Base-by-base conservation (phyloP, 35 echinoderm and acorn worm genomes). In the Heliocidaris erythrogramma region DNA sequence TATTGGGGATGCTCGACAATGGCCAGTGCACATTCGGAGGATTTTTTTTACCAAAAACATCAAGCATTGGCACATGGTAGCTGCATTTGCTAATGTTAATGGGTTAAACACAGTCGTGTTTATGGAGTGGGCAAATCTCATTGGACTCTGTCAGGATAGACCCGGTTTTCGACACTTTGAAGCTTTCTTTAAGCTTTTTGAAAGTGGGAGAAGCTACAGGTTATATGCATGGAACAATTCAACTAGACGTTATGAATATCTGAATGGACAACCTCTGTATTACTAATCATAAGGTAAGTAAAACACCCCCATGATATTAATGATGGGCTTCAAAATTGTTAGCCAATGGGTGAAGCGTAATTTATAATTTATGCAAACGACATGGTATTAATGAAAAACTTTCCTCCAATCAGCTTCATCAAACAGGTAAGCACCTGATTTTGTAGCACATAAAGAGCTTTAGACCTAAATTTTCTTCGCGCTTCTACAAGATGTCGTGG, bases 11-110 rank as follows among this genome's bases (percentile, higher is more conserved):
- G 94, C 94, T 53, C 29, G 30, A 13, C 12, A 32, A 35, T 95
- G 86, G 94, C 94, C 94, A 35, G n/a, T 16, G 21, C 9, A 30
- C 18, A 91, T 95, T 16, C 27, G n/a, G 48, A 95, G 29, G 31
- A 14, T 50, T 17, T 95, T 95, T 47, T 95, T 11, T 48, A 95
- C 86, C 2, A 95, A 95, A 92, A 95, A 48, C 60, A 0, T 90
- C 30, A 89, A 53, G 50, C 88, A 90, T 69, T 95, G 86, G 86
- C 17, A 95, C 21, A 24, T 95, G 21, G 18, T 95, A 48, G 50
- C 86, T 35, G 32, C 94, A 12, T 95, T 95, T 47, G 94, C n/a
- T n/a, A n/a, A n/a, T n/a, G n/a, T 95, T 8, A 95, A 95, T 91
- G 86, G 94, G 91, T 48, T 95, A 13, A 95, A 95, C 59, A 86